phyloP scores from a whole-genome alignment of 1,140 invertebrate genomes.

The Drosophila funebris region DNA sequence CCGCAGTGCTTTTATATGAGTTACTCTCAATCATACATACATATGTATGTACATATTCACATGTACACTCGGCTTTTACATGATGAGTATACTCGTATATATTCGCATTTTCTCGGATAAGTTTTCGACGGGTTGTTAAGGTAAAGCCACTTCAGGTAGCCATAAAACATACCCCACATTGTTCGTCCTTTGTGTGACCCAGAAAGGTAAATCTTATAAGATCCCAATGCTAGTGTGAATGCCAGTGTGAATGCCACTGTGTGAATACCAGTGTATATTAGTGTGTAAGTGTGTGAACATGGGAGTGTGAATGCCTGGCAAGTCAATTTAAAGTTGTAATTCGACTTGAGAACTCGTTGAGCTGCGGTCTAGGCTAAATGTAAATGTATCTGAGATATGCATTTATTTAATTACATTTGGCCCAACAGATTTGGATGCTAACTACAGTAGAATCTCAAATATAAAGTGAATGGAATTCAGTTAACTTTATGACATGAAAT shows the following conservation, averaged over 20 bases:
- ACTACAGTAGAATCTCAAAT: not conserved
- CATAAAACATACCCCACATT: constrained; percentile 53
- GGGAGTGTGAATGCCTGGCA: constrained; percentile 32
- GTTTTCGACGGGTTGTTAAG: constrained; percentile 49
- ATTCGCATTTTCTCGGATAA: constrained; percentile 2
- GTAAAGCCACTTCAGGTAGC: constrained; percentile 56
- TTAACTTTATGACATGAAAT: not conserved
- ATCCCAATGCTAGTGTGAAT: constrained; percentile 8
- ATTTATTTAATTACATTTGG: not conserved
- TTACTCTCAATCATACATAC: constrained; percentile 8
- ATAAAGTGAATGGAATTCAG: not conserved
- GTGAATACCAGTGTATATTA: too few species aligned
- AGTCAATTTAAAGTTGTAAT: constrained; percentile 69
- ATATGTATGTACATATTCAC: not conserved
- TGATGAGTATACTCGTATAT: constrained; percentile 6
- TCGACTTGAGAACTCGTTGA: constrained; percentile 39
- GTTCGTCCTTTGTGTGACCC: constrained; percentile 41
- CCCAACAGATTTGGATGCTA: not conserved
- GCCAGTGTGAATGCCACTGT: constrained; percentile 2
- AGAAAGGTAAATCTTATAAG: constrained; percentile 40
- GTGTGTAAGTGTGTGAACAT: constrained; percentile 21
- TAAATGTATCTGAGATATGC: constrained; percentile 2
- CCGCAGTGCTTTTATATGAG: constrained; percentile 9
- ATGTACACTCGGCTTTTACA: constrained; percentile 5
- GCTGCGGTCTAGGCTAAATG: constrained; percentile 4